phyloP scores from a whole-genome alignment of 2,888 invertebrate genomes.

The Nemapogon koenigi region DNA sequence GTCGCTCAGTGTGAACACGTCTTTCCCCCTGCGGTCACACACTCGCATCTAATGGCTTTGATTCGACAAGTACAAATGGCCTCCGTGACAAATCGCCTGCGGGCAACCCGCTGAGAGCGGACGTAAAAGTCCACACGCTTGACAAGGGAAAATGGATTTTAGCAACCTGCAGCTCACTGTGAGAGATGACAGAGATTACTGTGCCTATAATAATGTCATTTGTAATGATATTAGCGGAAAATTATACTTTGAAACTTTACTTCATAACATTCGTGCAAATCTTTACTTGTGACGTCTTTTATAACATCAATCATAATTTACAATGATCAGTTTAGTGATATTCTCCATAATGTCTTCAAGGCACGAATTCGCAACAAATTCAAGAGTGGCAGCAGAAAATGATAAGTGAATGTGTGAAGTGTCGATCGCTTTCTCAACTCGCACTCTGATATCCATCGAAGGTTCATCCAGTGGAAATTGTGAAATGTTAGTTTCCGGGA shows the following conservation, averaged over 20 bases:
- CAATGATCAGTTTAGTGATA: too few species aligned
- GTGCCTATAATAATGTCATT: too few species aligned
- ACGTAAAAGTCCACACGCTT: slow-evolving; percentile 42
- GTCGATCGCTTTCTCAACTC: slow-evolving; percentile 46
- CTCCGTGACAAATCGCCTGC: slow-evolving; percentile 60
- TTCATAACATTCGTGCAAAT: too few species aligned
- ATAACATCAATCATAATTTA: too few species aligned
- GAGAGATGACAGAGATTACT: too few species aligned
- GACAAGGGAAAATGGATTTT: slow-evolving; percentile 43
- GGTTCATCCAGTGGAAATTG: slow-evolving; percentile 33
- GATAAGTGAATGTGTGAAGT: slow-evolving; percentile 40
- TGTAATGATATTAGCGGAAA: too few species aligned
- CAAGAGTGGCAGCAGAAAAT: slow-evolving; percentile 24
- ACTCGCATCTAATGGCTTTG: slow-evolving; percentile 63
- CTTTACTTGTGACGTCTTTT: too few species aligned
- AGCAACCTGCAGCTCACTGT: slow-evolving; percentile 13
- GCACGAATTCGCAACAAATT: too few species aligned
- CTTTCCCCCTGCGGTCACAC: slow-evolving; percentile 58
- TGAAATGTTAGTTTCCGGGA: slow-evolving; percentile 23
- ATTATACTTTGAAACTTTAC: too few species aligned
- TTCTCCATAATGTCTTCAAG: too few species aligned
- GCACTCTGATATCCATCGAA: slow-evolving; percentile 44
- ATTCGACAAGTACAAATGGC: slow-evolving; percentile 68
- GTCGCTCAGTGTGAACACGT: slow-evolving; percentile 39
- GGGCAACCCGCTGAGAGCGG: slow-evolving; percentile 44